phyloP scores from a whole-genome alignment of 2,113 vertebrate genomes.

The Anolis sagrei region DNA sequence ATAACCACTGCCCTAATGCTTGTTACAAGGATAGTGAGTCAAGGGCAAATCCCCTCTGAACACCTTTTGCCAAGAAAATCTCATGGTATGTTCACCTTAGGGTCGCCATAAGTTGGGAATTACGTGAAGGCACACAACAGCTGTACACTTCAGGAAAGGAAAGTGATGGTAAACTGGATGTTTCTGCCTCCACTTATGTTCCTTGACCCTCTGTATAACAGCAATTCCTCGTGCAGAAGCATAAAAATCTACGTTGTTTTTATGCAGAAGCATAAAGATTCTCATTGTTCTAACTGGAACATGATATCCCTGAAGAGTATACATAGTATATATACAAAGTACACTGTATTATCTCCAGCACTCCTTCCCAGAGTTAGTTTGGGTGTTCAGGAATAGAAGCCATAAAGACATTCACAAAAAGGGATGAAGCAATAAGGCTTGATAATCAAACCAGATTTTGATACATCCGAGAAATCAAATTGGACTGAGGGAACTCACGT shows the following conservation, averaged over 20 bases:
- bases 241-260: background rate
- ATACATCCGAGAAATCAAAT: background rate
- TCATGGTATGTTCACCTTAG: too few species aligned
- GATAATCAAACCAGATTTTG: background rate
- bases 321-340: background rate
- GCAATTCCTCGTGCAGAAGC: background rate
- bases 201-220: too few species aligned
- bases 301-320: background rate
- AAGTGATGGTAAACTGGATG: background rate
- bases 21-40: too few species aligned
- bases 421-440: background rate
- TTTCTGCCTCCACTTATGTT: background rate
- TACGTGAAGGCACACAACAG: too few species aligned
- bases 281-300: background rate
- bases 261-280: background rate
- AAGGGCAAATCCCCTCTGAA: too few species aligned
- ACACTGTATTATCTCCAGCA: too few species aligned
- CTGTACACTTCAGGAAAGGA: slow-evolving; percentile 60
- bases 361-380: background rate
- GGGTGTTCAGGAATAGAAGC: background rate
- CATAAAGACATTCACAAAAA: background rate
- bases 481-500: background rate
- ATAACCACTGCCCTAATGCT: too few species aligned
- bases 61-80: too few species aligned
- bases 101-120: too few species aligned